Conservation (phyloP, 2,888 invertebrate species). For the Metacarcinus magister region DNA sequence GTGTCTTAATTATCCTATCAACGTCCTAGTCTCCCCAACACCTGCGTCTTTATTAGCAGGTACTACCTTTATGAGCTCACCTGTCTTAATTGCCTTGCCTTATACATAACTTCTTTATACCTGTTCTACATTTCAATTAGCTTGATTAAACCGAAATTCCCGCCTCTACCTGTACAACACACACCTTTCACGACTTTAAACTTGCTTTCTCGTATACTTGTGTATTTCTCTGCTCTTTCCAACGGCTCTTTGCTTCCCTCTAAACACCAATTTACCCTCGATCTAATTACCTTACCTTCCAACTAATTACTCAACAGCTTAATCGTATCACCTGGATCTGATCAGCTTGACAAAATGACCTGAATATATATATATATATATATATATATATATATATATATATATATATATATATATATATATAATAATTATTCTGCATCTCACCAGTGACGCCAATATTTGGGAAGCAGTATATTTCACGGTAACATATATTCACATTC, state of each 20-base stretch:
- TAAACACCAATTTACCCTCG: background rate
- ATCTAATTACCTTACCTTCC: background rate
- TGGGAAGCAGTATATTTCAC: too few relatives aligned
- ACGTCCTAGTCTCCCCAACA: background rate
- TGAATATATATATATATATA: conserved; percentile 10
- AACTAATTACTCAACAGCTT: background rate
- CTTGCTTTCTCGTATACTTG: background rate
- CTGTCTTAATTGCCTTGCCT: conserved; percentile 13
- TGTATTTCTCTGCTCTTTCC: background rate
- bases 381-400: conserved; percentile 21
- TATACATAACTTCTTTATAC: conserved; percentile 4
- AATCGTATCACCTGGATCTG: background rate
- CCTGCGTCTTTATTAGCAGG: conserved; percentile 26
- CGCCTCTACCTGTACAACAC: background rate
- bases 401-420: background rate
- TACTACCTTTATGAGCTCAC: conserved; percentile 21
- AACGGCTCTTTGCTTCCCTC: background rate
- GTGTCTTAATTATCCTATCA: conserved; percentile 9
- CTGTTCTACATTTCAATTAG: conserved; percentile 11
- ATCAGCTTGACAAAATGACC: background rate
- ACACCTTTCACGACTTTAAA: background rate
- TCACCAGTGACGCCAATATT: too few relatives aligned
- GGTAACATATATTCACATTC: too few relatives aligned
- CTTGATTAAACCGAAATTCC: background rate
- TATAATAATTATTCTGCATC: background rate